Evolutionary conservation across 2,113 vertebrate species (phyloP).

Genomic region (Scolopax mira): DNA sequence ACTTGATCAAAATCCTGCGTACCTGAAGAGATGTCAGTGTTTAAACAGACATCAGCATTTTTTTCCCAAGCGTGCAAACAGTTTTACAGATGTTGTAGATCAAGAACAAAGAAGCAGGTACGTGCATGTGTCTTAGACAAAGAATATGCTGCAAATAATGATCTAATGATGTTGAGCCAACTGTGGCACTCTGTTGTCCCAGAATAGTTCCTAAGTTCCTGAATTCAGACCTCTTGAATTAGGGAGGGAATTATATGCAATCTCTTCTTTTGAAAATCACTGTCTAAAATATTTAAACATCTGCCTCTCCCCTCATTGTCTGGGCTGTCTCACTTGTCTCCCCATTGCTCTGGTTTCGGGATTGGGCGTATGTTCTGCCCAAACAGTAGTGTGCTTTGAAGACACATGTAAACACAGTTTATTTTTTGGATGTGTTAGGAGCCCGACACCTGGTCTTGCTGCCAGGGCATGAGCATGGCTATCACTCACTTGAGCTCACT

Average conservation of each 20-base stretch:
- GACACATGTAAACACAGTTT: not conserved
- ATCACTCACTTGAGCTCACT: not conserved
- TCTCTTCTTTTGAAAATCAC: conserved; percentile 17
- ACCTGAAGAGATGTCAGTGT: not conserved
- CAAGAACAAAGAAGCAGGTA: conserved; percentile 43
- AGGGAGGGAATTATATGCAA: not conserved
- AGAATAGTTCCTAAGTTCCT: not conserved
- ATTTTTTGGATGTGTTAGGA: not conserved
- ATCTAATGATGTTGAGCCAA: conserved; percentile 43
- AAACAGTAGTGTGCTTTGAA: conserved; percentile 19
- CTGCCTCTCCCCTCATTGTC: conserved; percentile 41
- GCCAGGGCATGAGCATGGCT: not conserved
- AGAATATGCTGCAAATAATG: not conserved
- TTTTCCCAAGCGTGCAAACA: not conserved
- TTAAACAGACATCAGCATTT: conserved; percentile 35
- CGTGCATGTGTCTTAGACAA: conserved; percentile 30
- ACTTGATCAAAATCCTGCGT: not conserved
- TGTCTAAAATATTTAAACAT: conserved; percentile 3
- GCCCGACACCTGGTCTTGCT: not conserved
- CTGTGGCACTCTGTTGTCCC: not conserved
- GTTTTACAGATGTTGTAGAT: conserved; percentile 50
- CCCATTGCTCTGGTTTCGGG: conserved; percentile 15
- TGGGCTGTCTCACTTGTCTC: not conserved
- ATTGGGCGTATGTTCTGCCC: conserved; percentile 21
- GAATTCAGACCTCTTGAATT: not conserved